Base-by-base conservation (phyloP, 1,140 invertebrate species). In the Eurosta solidaginis region DNA sequence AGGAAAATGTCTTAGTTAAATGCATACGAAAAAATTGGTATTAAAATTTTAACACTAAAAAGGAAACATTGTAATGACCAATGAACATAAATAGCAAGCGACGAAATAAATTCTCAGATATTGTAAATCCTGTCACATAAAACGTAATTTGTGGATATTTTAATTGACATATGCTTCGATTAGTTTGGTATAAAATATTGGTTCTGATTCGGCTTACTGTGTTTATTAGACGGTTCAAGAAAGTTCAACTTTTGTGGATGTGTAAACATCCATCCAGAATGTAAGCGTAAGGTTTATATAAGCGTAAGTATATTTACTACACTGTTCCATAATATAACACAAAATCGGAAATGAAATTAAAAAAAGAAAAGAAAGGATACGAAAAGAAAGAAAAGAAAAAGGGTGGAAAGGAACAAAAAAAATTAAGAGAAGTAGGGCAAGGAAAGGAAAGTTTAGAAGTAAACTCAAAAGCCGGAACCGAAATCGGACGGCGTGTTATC, bases 31-130 rank as follows among this genome's bases (percentile, higher is more conserved):
- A 68, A 68, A 68, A 47, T 40, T 22, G 59, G 40, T 40, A 68
- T 68, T 68, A 68, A 42, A 68, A 68, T 68, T 68, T 68, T 68
- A 68, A 36, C 59, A 40, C 33, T 2, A 68, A 9, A 40, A 27
- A 1, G 33, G 5, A 63, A 63, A 63, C 36, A 47, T 47, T 10
- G 12, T 17, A 14, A 3, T 47, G 45, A 3, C 45, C 12, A 47
- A 17, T 47, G 3, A 12, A 47, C 14, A 17, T 10, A 47, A 42
- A 42, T 12, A 42, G 5, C 5, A 44, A 22, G n/a, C 49, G 10
- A 14, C 49, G 7, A 52, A 52, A 7, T 52, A 52, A 22, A 44
- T 5, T 14, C 50, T 25, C 25, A 25, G 20, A 27, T 20, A 25
- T 12, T 10, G 10, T 68, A 68, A 40, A 68, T 22, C 33, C 29